Evolutionary conservation across 92 coral and sea anemone genomes (phyloP), one percentile per base, ranked within the genome.

Genomic region (Metridium senile): DNA sequence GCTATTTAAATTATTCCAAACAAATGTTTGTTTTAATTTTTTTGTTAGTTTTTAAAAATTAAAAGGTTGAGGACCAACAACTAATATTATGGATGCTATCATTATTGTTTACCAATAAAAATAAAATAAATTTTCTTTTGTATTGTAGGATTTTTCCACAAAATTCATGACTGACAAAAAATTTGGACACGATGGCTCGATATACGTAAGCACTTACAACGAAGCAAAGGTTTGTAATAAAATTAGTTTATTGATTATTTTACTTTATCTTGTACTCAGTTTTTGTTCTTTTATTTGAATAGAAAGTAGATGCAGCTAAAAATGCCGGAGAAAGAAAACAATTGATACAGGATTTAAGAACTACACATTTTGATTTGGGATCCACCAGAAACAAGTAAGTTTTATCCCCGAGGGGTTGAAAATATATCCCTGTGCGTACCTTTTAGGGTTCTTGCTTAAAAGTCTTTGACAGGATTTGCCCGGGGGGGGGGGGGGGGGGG

Each of bases 281-380:
- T 58, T 4, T 9, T 19, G 3, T 63, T 1, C n/a, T n/a, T 68
- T 33, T 26, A 33, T 46, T 30, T 61, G 39, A 13, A 74, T 20
- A 83, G 85, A 80, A 68, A 33, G 72, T 72, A 19, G 81, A 73
- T 64, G 54, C 76, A 70, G 89, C 93, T 43, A 70, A 74, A 67
- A 84, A 69, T 75, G 82, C 85, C 59, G 70, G 71, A 26, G 90
- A 90, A 21, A 82, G 90, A 68, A 83, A 83, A 83, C 82, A 85
- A 68, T 72, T 74, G 51, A 84, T 92, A 23, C 54, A n/a, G 11
- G 96, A 93, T 49, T 70, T 90, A 73, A 82, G 91, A 23, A 67
- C 96, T 11, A 85, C 98, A 7, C 98, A 93, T 77, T 93, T 93
- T 43, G 79, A 82, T 10, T 74, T 93, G 64, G 98, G 98, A 68